phyloP scores from a whole-genome alignment of 2,797 vertebrate genomes.

The Enteromius paludinosus region DNA sequence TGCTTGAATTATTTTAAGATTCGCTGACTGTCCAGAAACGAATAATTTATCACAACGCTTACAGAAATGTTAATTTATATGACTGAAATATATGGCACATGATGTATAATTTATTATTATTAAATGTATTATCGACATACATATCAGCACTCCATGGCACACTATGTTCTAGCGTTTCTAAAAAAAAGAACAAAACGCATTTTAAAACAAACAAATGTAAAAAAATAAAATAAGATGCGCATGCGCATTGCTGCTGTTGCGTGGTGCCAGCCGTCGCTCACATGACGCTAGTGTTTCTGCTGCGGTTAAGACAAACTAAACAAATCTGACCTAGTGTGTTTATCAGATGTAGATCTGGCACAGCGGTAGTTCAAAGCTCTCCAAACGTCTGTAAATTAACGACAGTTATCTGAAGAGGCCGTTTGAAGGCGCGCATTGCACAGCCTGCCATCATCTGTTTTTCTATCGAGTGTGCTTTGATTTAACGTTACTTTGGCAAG shows the following conservation, averaged over 20 bases:
- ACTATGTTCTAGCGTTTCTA: neutral
- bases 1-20: neutral
- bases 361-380: neutral
- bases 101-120: neutral
- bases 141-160: neutral
- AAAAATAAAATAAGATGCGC: neutral
- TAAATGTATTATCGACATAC: neutral
- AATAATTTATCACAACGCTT: neutral
- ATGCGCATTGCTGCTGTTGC: neutral
- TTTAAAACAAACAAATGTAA: neutral
- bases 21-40: no score
- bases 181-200: neutral
- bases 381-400: neutral
- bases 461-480: conserved; percentile 52
- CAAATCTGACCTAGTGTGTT: conserved; percentile 5
- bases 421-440: neutral
- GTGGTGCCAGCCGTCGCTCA: conserved; percentile 24
- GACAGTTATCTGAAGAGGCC: neutral
- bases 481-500: conserved; percentile 35
- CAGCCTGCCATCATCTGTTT: conserved; percentile 3
- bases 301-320: conserved; percentile 39
- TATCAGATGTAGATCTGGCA: neutral
- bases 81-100: neutral
- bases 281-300: conserved; percentile 47
- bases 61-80: neutral